Evolutionary conservation across 1,140 invertebrate species (phyloP).

Genomic region (Drosophila lini): DNA sequence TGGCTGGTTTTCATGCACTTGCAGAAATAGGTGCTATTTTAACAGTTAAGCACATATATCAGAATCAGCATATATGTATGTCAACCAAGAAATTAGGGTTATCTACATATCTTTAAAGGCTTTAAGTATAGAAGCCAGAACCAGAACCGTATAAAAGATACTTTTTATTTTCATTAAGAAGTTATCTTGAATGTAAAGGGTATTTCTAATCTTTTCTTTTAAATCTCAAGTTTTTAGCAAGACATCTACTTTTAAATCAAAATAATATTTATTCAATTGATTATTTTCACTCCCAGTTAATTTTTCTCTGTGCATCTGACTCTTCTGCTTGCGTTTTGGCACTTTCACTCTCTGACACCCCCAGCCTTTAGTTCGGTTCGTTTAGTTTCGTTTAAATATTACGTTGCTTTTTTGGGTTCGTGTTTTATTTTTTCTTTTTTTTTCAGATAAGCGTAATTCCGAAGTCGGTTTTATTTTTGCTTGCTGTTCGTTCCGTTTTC

Average conservation of each 20-base stretch:
- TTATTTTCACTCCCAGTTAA: rapidly evolving
- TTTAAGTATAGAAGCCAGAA: background rate
- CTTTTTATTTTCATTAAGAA: background rate
- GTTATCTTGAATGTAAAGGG: background rate
- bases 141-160: background rate
- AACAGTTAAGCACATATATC: background rate
- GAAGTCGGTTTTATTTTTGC: conserved; percentile 27
- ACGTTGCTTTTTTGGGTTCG: conserved; percentile 51
- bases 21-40: background rate
- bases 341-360: conserved; percentile 75
- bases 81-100: no score
- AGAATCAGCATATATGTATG: background rate
- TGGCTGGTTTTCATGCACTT: background rate
- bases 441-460: conserved; percentile 63
- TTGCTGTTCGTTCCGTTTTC: conserved; percentile 31
- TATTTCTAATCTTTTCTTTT: no score
- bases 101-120: background rate
- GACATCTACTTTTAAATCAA: background rate
- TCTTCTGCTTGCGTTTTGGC: conserved; percentile 57
- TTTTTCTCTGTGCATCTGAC: conserved; percentile 17
- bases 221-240: no score
- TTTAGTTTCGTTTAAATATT: conserved; percentile 70
- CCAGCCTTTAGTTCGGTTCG: conserved; percentile 40
- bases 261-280: background rate
- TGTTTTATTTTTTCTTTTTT: conserved; percentile 13